phyloP scores from a whole-genome alignment of 2,888 invertebrate genomes.

The Lithophane semibrunnea region DNA sequence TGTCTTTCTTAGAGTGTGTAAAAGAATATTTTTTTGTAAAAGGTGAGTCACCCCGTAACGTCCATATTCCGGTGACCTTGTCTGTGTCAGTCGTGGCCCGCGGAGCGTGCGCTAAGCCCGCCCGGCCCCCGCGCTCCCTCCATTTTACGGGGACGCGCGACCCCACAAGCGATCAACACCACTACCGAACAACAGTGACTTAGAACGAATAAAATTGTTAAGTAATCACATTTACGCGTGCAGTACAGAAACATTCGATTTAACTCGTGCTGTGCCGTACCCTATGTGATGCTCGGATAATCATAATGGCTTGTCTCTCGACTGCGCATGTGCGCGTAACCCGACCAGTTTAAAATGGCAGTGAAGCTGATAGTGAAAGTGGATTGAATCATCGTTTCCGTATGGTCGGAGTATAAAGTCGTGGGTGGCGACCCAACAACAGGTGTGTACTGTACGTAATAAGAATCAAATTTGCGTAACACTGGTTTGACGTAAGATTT shows the following conservation, averaged over 20 bases:
- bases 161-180: constrained; percentile 21
- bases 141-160: neutral
- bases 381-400: constrained; percentile 49
- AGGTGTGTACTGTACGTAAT: constrained; percentile 68
- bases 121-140: constrained; percentile 58
- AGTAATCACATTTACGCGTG: constrained; percentile 26
- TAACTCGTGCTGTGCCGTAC: constrained; percentile 34
- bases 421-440: constrained; percentile 66
- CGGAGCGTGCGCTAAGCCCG: constrained; percentile 72
- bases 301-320: constrained; percentile 45
- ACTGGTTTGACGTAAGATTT: constrained; percentile 39
- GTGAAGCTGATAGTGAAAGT: constrained; percentile 56
- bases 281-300: constrained; percentile 43
- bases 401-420: constrained; percentile 64
- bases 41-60: constrained; percentile 71
- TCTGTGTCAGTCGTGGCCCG: constrained; percentile 69
- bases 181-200: constrained; percentile 31
- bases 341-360: constrained; percentile 62
- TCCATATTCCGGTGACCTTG: constrained; percentile 75
- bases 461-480: constrained; percentile 63
- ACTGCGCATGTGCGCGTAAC: constrained; percentile 77
- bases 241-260: constrained; percentile 37
- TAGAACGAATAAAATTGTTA: constrained; percentile 13
- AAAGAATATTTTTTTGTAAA: constrained; percentile 45
- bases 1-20: constrained; percentile 21